Base-by-base conservation (phyloP, 2,113 vertebrate species). In the Neoarius graeffei region DNA sequence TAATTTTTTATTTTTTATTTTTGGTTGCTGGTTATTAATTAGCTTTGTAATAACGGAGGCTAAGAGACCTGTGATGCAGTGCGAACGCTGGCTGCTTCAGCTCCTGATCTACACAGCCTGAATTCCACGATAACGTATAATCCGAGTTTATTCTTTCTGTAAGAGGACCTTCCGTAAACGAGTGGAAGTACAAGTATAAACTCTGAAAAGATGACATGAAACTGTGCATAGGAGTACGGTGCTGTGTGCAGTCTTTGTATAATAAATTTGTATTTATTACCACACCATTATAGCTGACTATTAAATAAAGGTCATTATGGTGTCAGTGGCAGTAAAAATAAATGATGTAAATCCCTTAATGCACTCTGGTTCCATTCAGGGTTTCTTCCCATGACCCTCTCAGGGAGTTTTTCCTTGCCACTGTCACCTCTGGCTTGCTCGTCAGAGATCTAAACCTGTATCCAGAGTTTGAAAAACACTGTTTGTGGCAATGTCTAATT, bases 1-100 rank as follows among this genome's bases (percentile, higher is more conserved):
- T 25, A 77, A 83, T 59, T 89, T 89, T 91, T 60, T 25, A 42
- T 64, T 25, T 8, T n/a, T 9, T 3, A 87, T 52, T 8, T 50
- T 77, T 87, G 48, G 15, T 50, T 54, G 50, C 57, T 91, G 81
- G 85, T 67, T 85, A 48, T 91, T 93, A 91, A 94, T 93, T 92
- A 88, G 90, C 89, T 93, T 92, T 91, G 4, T 42, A 19, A 57
- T 71, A 23, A 52, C 71, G 54, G 50, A 35, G 60, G 42, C 71
- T 15, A 30, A 73, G 81, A 59, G 77, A 27, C 54, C 25, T 57
- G 60, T 27, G 56, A 48, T 48, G 50, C 64, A n/a, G 48, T 67
- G 48, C 25, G 57, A 42, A 74, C 83, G 19, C 42, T 77, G 57
- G 1, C 10, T n/a, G 73, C 67, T 27, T 60, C 27, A 73, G 4